Conservation (phyloP, 2,797 vertebrate species). For the Octomys mimax region DNA sequence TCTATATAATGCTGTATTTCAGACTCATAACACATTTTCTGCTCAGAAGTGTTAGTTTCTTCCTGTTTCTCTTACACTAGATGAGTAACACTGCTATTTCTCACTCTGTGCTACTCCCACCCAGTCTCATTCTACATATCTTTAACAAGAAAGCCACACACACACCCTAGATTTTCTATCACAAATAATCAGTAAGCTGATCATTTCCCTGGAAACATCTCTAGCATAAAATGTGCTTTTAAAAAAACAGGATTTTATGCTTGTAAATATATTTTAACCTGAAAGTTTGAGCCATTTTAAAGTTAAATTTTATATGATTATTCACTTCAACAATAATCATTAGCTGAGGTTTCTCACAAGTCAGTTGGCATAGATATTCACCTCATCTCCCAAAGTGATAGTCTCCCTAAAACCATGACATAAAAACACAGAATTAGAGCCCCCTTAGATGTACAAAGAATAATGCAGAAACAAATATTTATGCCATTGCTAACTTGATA, state of each 20-base stretch:
- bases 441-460: neutral
- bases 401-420: neutral
- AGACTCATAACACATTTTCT: neutral
- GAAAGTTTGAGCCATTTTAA: neutral
- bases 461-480: neutral
- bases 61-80: neutral
- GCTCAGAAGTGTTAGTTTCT: neutral
- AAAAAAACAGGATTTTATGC: neutral
- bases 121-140: neutral
- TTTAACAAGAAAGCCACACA: neutral
- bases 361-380: neutral
- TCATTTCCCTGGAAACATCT: neutral
- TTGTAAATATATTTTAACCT: neutral
- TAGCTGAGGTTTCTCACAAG: neutral
- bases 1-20: neutral
- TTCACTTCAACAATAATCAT: neutral
- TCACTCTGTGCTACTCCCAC: neutral
- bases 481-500: neutral
- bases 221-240: neutral
- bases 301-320: neutral
- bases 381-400: neutral
- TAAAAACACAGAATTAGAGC: neutral
- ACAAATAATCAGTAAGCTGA: neutral
- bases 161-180: neutral
- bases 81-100: neutral